Conservation (phyloP, 2,113 vertebrate genomes). For the Anarrhichthys ocellatus region DNA sequence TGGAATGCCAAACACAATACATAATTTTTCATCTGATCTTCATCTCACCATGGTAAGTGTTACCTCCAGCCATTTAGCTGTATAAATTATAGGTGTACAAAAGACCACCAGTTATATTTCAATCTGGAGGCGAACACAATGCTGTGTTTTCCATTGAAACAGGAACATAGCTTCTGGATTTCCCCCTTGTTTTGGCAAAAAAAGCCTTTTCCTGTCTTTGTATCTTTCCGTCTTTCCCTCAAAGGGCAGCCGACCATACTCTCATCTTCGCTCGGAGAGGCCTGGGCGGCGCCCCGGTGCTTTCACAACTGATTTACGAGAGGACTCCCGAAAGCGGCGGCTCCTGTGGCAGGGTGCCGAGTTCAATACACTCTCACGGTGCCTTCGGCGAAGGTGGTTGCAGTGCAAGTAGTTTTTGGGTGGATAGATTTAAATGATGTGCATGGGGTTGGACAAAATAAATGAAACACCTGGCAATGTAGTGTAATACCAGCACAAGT, state of each 20-base stretch:
- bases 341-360: conserved; percentile 47
- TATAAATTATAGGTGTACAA: conserved; percentile 15
- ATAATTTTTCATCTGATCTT: conserved; percentile 31
- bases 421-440: conserved; percentile 28
- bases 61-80: not conserved
- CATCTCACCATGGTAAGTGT: conserved; percentile 27
- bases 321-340: conserved; percentile 43
- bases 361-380: conserved; percentile 24
- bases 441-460: conserved; percentile 4
- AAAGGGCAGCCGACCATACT: conserved; percentile 25
- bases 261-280: conserved; percentile 32
- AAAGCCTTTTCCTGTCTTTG: conserved; percentile 51
- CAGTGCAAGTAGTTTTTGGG: not conserved
- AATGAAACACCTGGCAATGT: conserved; percentile 17
- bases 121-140: conserved; percentile 24
- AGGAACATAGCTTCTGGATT: conserved; percentile 18
- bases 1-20: conserved; percentile 44
- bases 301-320: conserved; percentile 61
- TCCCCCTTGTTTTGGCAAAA: conserved; percentile 37
- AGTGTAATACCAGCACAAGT: not conserved
- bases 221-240: conserved; percentile 49
- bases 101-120: not conserved
- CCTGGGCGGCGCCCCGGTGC: conserved; percentile 48
- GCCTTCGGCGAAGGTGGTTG: conserved; percentile 35
- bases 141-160: conserved; percentile 11